Evolutionary conservation across 2,888 invertebrate genomes (phyloP).

Genomic region (Dolichomitus sp.): DNA sequence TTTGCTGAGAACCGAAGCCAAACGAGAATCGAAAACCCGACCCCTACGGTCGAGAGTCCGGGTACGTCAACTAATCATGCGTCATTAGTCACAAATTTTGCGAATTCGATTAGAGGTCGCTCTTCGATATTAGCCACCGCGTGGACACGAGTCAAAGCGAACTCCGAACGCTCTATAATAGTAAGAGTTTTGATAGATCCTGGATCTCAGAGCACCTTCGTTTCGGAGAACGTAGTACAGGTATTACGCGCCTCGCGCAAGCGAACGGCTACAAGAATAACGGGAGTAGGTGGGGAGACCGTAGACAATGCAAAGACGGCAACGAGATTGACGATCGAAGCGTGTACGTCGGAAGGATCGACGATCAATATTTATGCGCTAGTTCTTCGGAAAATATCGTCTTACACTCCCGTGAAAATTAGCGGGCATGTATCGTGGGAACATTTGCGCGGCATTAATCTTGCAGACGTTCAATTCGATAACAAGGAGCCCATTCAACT

Average conservation of each 20-base stretch:
- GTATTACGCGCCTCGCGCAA: neutral
- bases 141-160: neutral
- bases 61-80: neutral
- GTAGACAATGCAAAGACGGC: neutral
- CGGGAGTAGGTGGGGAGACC: neutral
- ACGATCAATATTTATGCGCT: neutral
- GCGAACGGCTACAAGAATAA: neutral
- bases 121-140: neutral
- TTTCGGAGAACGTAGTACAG: neutral
- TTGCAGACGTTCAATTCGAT: neutral
- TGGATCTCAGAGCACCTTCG: constrained; percentile 2
- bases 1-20: neutral
- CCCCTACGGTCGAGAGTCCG: neutral
- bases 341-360: neutral
- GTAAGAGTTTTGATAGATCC: neutral
- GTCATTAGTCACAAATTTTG: neutral
- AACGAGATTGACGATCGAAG: neutral
- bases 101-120: neutral
- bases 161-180: neutral
- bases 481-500: neutral
- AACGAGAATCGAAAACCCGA: neutral
- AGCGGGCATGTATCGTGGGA: neutral
- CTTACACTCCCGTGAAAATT: neutral
- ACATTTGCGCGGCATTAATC: neutral
- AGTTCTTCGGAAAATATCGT: neutral